Evolutionary conservation across 1,140 invertebrate species (phyloP).

Genomic region (Chrysoperla carnea): DNA sequence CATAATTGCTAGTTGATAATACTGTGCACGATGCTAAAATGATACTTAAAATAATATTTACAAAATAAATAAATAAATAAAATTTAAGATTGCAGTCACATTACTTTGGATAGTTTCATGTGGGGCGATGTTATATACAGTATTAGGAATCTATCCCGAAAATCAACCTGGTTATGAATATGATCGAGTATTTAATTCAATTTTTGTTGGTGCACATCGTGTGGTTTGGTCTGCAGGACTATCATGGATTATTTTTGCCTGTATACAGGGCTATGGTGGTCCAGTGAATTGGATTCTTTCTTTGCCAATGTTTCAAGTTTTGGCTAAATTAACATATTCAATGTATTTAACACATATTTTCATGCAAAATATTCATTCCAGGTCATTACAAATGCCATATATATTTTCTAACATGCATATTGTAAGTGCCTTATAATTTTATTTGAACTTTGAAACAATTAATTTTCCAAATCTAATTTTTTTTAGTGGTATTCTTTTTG

Average conservation of each 20-base stretch:
- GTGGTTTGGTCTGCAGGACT: conserved; percentile 36
- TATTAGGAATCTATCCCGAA: too few species aligned
- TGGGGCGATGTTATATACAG: too few species aligned
- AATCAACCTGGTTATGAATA: not conserved
- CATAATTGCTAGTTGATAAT: too few species aligned
- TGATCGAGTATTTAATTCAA: conserved; percentile 20
- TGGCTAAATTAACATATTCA: conserved; percentile 6
- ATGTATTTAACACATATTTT: conserved; percentile 8
- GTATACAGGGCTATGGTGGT: conserved; percentile 37
- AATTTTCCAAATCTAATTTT: conserved; percentile 1
- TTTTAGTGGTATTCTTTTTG: conserved; percentile 4
- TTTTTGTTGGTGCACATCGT: conserved; percentile 38
- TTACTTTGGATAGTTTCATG: too few species aligned
- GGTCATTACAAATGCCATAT: not conserved
- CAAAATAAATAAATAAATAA: too few species aligned
- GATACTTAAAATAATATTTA: too few species aligned
- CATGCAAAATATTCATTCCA: not conserved
- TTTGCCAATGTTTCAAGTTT: conserved; percentile 5
- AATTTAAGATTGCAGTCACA: too few species aligned
- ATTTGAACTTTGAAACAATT: not conserved
- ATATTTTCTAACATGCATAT: conserved; percentile 3
- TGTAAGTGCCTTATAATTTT: too few species aligned
- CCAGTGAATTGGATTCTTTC: conserved; percentile 7
- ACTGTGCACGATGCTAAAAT: too few species aligned
- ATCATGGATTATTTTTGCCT: conserved; percentile 46